These are phyloP conservation scores for Horisme vitalbata DNA, from an alignment of 2,888 invertebrate species.

Conservation along the genomic window DNA sequence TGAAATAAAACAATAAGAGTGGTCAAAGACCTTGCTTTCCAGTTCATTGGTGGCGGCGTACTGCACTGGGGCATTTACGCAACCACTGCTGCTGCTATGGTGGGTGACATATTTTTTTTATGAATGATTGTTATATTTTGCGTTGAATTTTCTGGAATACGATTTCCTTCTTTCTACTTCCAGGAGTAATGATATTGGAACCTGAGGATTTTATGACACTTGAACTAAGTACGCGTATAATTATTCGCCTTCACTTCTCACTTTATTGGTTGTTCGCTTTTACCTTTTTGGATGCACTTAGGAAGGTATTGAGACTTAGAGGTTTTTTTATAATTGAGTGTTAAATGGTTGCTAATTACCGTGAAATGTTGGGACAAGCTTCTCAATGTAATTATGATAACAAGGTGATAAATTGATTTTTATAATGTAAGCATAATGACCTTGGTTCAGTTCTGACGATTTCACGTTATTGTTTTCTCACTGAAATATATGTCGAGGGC, in stretches of 20 bases:
- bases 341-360: conserved; percentile 7
- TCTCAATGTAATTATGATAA: conserved; percentile 41
- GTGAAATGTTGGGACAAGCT: conserved; percentile 40
- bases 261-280: no score
- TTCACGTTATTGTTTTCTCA: conserved; percentile 80
- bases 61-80: conserved; percentile 75
- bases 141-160: conserved; percentile 38
- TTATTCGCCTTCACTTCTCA: no score
- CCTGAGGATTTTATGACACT: no score
- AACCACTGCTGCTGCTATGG: conserved; percentile 55
- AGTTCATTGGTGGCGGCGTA: conserved; percentile 73
- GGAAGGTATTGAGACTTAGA: background rate
- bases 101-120: conserved; percentile 66
- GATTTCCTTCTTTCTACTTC: background rate
- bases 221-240: no score
- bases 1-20: conserved; percentile 72
- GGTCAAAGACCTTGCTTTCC: conserved; percentile 80
- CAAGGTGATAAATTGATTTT: conserved; percentile 63
- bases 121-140: conserved; percentile 43
- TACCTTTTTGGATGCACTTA: no score
- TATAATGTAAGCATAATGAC: conserved; percentile 59
- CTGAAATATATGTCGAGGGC: conserved; percentile 81
- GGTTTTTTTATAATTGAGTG: background rate
- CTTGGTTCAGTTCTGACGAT: conserved; percentile 72
- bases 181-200: no score